Evolutionary conservation across 2,888 invertebrate genomes (phyloP).

Genomic region (Andrena bicolor): DNA sequence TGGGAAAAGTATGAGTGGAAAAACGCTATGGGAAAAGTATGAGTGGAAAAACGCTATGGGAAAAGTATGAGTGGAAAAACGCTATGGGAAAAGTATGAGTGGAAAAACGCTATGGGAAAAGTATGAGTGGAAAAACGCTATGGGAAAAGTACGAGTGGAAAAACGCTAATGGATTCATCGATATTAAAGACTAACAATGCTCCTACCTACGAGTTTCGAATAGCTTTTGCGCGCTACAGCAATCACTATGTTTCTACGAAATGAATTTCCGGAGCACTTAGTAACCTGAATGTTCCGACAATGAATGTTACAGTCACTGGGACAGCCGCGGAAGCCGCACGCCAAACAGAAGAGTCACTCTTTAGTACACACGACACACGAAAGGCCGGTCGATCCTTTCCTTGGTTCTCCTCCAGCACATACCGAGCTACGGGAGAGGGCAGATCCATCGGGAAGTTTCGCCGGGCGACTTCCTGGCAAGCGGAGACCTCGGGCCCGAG

Average conservation of each 20-base stretch:
- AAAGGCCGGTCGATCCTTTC: conserved; percentile 62
- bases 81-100: too few relatives aligned
- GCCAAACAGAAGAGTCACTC: conserved; percentile 65
- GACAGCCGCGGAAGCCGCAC: conserved; percentile 71
- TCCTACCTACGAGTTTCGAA: too few relatives aligned
- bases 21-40: too few relatives aligned
- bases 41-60: too few relatives aligned
- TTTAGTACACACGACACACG: conserved; percentile 65
- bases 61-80: too few relatives aligned
- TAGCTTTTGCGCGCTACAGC: background rate
- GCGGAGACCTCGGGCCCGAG: conserved; percentile 54
- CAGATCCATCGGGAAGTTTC: conserved; percentile 44
- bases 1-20: too few relatives aligned
- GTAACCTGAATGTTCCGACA: conserved; percentile 15
- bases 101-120: too few relatives aligned
- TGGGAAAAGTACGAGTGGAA: too few relatives aligned
- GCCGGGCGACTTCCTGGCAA: conserved; percentile 61
- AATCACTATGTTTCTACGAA: background rate
- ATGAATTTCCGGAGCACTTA: background rate
- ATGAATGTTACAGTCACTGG: conserved; percentile 77
- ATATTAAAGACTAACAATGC: too few relatives aligned
- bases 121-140: too few relatives aligned
- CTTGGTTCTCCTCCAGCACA: conserved; percentile 56
- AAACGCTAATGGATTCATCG: too few relatives aligned
- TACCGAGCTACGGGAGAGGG: conserved; percentile 38